phyloP scores from a whole-genome alignment of 2,797 vertebrate species.

The Chaunax sp. region DNA sequence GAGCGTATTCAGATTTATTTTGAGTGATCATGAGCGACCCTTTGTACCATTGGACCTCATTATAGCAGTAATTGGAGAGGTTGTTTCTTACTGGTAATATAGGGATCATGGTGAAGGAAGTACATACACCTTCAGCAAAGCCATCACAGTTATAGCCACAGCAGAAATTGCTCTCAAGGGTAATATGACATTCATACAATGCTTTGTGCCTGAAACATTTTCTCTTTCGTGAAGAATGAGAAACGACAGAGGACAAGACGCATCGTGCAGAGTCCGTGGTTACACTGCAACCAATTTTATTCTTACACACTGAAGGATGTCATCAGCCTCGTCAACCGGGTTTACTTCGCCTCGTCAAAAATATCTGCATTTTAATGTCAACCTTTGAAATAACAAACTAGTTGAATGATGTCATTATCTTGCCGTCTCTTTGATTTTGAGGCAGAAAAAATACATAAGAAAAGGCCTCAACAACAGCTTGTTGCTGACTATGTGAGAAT shows the following conservation, averaged over 20 bases:
- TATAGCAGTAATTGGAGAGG: constrained; percentile 38
- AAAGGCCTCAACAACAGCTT: no score
- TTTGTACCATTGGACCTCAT: constrained; percentile 38
- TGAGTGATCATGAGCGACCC: constrained; percentile 27
- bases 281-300: background rate
- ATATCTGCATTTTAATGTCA: no score
- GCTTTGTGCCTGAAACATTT: background rate
- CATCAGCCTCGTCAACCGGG: background rate
- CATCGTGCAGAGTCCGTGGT: constrained; percentile 4
- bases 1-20: constrained; percentile 26
- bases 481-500: no score
- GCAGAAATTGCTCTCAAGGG: constrained; percentile 36
- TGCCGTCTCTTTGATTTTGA: no score
- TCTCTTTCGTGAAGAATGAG: background rate
- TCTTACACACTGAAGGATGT: no score
- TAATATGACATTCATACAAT: constrained; percentile 48
- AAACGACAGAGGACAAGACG: background rate
- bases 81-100: constrained; percentile 40
- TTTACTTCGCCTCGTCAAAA: background rate
- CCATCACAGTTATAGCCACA: constrained; percentile 17
- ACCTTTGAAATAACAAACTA: no score
- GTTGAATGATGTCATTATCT: no score
- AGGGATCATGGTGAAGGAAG: constrained; percentile 43
- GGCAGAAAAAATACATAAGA: no score
- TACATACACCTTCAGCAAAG: constrained; percentile 15